Conservation (phyloP, 2,797 vertebrate species). For the Numenius phaeopus region DNA sequence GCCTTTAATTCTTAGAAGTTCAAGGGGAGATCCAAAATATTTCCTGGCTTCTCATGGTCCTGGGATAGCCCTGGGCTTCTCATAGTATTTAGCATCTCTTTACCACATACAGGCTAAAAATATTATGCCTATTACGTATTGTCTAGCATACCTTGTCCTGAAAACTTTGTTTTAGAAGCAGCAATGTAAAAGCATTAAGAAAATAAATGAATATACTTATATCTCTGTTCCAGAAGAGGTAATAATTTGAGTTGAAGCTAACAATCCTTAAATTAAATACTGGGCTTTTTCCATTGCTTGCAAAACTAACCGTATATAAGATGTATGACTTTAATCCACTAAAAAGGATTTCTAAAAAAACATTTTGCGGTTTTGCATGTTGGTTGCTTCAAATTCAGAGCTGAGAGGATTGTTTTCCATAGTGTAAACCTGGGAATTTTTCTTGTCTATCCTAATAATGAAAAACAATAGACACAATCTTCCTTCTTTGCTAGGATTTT, state of each 20-base stretch:
- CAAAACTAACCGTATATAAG: background rate
- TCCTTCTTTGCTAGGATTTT: background rate
- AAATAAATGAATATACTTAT: background rate
- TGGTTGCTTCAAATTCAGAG: background rate
- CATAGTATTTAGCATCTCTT: background rate
- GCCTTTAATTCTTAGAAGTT: conserved; percentile 46
- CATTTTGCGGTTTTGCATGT: background rate
- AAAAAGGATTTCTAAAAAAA: background rate
- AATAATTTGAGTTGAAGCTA: background rate
- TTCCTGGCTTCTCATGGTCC: background rate
- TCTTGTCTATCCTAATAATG: background rate
- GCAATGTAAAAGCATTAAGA: background rate
- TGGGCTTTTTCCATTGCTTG: background rate
- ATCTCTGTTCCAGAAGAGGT: background rate
- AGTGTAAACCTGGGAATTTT: background rate
- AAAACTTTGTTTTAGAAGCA: background rate
- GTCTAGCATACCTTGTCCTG: background rate
- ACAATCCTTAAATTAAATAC: background rate
- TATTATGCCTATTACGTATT: background rate
- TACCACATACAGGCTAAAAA: background rate
- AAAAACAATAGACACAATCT: background rate
- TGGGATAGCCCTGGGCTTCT: background rate
- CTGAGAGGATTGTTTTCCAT: background rate
- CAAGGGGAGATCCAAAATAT: background rate
- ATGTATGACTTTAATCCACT: background rate